These are phyloP conservation scores for Pedionomus torquatus DNA, from an alignment of 2,113 vertebrate genomes.

Conservation along the genomic window DNA sequence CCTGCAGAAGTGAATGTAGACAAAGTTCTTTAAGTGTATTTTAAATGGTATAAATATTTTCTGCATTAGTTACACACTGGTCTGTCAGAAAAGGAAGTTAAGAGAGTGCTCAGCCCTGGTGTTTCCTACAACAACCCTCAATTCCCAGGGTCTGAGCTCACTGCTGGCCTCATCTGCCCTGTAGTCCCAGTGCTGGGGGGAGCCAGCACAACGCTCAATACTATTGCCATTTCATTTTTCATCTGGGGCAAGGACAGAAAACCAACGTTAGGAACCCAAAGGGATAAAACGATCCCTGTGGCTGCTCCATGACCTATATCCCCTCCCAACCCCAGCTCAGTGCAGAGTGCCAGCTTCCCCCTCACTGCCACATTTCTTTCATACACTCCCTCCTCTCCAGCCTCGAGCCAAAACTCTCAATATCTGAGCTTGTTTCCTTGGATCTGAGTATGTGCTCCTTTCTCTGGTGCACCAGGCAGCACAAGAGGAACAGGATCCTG, in stretches of 20 bases:
- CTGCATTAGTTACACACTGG: not conserved
- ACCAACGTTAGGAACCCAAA: not conserved
- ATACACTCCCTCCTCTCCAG: not conserved
- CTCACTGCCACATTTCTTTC: not conserved
- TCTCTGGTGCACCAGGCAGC: rapidly evolving
- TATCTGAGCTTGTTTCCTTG: not conserved
- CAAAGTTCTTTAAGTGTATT: not conserved
- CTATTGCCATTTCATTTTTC: not conserved
- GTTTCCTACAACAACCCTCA: not conserved
- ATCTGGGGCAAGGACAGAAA: not conserved
- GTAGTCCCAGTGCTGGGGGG: not conserved
- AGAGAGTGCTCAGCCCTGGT: not conserved
- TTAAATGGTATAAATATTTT: not conserved
- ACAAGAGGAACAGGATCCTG: not conserved
- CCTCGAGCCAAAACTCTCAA: not conserved
- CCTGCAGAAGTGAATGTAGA: not conserved
- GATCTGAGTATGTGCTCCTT: not conserved
- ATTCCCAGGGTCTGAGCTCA: not conserved
- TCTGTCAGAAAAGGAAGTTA: not conserved
- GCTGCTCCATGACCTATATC: not conserved
- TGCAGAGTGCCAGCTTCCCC: rapidly evolving
- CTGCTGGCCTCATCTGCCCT: constrained; percentile 39
- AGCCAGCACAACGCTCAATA: not conserved
- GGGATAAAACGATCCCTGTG: not conserved
- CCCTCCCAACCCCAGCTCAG: not conserved